Evolutionary conservation across 2,113 vertebrate species (phyloP).

Genomic region (Thymallus thymallus): DNA sequence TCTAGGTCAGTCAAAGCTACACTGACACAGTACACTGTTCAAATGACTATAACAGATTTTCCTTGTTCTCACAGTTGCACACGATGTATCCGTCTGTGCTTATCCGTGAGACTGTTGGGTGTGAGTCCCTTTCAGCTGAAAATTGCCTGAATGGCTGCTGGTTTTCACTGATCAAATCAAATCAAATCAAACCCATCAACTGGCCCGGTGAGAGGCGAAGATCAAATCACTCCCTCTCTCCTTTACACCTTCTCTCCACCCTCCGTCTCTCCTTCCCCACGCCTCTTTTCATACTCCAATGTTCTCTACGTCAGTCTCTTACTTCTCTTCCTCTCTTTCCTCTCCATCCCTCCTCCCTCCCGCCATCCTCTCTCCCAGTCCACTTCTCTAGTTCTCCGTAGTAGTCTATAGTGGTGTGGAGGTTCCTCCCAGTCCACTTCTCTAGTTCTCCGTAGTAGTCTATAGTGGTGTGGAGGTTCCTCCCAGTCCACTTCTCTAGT

Average conservation of each 20-base stretch:
- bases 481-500: too few relatives aligned
- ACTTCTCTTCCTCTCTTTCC: too few relatives aligned
- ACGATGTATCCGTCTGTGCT: slow-evolving; percentile 44
- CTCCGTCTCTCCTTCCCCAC: slow-evolving; percentile 13
- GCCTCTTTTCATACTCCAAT: neutral
- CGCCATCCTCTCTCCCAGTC: neutral
- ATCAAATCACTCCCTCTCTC: neutral
- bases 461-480: too few relatives aligned
- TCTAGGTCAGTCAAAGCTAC: neutral
- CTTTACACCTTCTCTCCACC: slow-evolving; percentile 13
- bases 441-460: too few relatives aligned
- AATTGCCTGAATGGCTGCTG: slow-evolving; percentile 12
- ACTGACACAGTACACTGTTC: neutral
- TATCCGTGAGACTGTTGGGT: slow-evolving; percentile 37
- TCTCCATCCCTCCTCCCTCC: neutral
- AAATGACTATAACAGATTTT: slow-evolving; percentile 32
- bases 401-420: too few relatives aligned
- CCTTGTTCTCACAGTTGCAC: slow-evolving; percentile 44
- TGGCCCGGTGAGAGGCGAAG: neutral
- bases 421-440: too few relatives aligned
- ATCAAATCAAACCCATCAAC: neutral
- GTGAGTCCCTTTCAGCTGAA: slow-evolving; percentile 38
- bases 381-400: too few relatives aligned
- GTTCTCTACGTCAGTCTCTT: too few relatives aligned
- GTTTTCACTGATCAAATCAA: neutral